Percentiles rank a stretch among this genome's conserved stretches.
Conservation (phyloP, 2,888 invertebrate species). For the Lagria hirta region DNA sequence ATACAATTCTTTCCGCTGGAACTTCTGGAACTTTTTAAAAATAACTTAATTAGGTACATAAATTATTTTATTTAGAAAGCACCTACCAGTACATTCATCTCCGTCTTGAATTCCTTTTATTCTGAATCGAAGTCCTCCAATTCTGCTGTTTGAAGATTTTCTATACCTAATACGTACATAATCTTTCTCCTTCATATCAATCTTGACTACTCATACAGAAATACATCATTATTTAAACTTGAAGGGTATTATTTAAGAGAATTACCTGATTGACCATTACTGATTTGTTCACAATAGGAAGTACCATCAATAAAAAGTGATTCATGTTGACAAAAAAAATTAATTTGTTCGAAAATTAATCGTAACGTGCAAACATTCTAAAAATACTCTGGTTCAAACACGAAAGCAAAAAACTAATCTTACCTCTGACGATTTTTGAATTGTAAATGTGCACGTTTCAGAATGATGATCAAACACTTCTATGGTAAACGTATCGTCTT, state of each 20-base stretch:
- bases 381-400: constrained; percentile 19
- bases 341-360: constrained; percentile 44
- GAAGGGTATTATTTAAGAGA: constrained; percentile 1
- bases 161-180: constrained; percentile 26
- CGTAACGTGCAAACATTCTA: constrained; percentile 47
- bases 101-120: constrained; percentile 31
- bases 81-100: constrained; percentile 33
- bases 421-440: constrained; percentile 32
- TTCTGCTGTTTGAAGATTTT: constrained; percentile 17
- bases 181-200: constrained; percentile 13
- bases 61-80: constrained; percentile 1
- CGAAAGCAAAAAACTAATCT: too few species aligned
- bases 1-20: constrained; percentile 27
- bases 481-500: constrained; percentile 40
- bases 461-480: constrained; percentile 36
- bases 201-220: constrained; percentile 26
- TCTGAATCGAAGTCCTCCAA: constrained; percentile 23
- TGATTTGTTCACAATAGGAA: constrained; percentile 46
- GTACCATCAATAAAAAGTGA: constrained; percentile 43
- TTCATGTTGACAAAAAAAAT: constrained; percentile 46
- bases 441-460: constrained; percentile 32
- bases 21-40: constrained; percentile 31
- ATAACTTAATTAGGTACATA: background rate
- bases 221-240: background rate
- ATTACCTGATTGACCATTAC: constrained; percentile 43